Evolutionary conservation across 2,113 vertebrate species (phyloP), one percentile per base, ranked within the genome.

Genomic region (Brachirus orientalis): DNA sequence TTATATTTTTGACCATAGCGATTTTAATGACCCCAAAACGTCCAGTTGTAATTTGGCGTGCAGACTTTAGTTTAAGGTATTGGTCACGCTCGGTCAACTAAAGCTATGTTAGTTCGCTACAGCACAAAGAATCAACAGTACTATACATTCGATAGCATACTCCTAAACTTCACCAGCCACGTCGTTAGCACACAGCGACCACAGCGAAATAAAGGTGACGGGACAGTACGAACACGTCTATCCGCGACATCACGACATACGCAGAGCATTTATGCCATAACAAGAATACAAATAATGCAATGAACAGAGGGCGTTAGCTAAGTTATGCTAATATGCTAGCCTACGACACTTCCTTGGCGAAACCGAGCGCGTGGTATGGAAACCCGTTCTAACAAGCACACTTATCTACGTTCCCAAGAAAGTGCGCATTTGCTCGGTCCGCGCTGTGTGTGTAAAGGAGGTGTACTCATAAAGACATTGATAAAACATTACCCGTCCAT

Each of bases 401-500:
- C 46, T 44, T 17, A 2, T 51, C 40, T 4, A 5, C 19, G 10
- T 59, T 13, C 16, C 6, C 4, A 19, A 8, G 10, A 44, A 40
- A 53, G 5, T 1, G 46, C 19, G 19, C 63, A 50, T 38, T 10
- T 6, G 7, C 6, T 5, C 0, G 20, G 10, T 11, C 14, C 0
- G 1, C 0, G 12, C 13, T 1, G 13, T 10, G 10, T 2, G 6
- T 1, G 1, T 18, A 14, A 12, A 28, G 3, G 28, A 28, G 28
- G 28, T 2, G 28, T 6, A 28, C 28, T 28, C 28, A 28, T 1
- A 28, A 28, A 28, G 28, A 28, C 28, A 28, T 6, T 28, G 28
- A n/a, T 33, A 0, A 28, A 35, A 63, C 1, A 69, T 86, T 91
- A 92, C 90, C 90, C 85, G 79, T 91, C 90, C 90, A 91, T 91